Percentiles rank a stretch among this genome's conserved stretches.
phyloP scores from a whole-genome alignment of 1,140 invertebrate species.

The Macrobrachium nipponense region DNA sequence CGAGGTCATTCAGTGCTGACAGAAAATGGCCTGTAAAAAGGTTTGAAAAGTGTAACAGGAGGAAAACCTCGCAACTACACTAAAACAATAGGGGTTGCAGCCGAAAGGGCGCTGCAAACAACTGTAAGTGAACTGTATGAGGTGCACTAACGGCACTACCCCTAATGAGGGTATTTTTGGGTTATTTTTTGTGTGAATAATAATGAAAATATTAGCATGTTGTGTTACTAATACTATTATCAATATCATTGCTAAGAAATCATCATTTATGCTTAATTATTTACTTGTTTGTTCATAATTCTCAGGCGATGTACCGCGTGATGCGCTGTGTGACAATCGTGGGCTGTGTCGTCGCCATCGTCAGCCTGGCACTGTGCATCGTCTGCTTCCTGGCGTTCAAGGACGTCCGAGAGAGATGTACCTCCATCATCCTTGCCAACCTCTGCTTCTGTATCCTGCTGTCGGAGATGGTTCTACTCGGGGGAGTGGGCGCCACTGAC shows the following conservation, averaged over 20 bases:
- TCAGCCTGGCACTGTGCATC: conserved; percentile 84
- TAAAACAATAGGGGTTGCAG: no score
- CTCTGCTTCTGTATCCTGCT: conserved; percentile 90
- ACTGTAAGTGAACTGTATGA: no score
- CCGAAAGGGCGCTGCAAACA: no score
- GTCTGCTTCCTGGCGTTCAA: conserved; percentile 85
- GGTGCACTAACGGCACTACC: no score
- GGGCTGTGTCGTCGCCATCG: conserved; percentile 85
- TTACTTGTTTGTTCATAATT: background rate
- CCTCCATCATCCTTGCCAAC: conserved; percentile 94
- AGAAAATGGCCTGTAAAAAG: no score
- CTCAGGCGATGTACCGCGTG: conserved; percentile 29
- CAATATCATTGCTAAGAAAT: background rate
- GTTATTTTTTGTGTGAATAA: no score
- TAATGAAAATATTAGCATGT: background rate
- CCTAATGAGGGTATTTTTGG: no score
- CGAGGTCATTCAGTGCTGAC: no score
- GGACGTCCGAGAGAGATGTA: conserved; percentile 79
- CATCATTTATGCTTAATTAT: no score
- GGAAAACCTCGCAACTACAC: no score
- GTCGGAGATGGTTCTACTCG: conserved; percentile 91
- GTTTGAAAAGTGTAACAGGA: no score
- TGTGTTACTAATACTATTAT: background rate
- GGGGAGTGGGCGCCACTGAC: conserved; percentile 89
- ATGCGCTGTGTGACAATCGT: conserved; percentile 78